Conservation (phyloP, 2,113 vertebrate species). For the Arenaria interpres region DNA sequence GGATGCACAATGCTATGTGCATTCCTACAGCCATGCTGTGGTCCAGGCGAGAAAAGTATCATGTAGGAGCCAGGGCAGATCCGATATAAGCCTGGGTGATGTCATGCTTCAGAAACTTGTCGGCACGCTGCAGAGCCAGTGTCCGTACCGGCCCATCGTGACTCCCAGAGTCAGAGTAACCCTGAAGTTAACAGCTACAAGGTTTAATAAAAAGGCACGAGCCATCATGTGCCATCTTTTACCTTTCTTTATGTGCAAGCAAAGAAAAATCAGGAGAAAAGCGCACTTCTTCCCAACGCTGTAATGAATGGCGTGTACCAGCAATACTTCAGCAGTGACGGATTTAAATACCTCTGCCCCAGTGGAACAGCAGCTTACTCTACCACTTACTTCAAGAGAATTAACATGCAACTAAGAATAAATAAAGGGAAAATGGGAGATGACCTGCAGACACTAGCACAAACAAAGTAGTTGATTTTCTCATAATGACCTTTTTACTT, state of each 20-base stretch:
- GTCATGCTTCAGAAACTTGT: conserved; percentile 2
- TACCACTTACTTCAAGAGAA: background rate
- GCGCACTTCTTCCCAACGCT: background rate
- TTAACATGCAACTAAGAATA: background rate
- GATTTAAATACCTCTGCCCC: background rate
- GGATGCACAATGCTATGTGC: background rate
- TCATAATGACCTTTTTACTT: background rate
- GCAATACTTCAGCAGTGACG: background rate
- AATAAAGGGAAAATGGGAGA: background rate
- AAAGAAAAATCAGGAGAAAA: background rate
- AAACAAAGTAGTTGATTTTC: background rate
- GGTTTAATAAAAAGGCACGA: background rate
- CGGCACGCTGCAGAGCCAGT: background rate
- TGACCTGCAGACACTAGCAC: background rate
- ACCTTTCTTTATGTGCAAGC: background rate
- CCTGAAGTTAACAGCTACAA: background rate
- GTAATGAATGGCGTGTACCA: background rate
- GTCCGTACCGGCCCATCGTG: accelerated
- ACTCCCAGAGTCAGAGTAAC: background rate
- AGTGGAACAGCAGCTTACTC: background rate
- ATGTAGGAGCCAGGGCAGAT: background rate
- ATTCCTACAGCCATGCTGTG: background rate
- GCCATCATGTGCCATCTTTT: background rate
- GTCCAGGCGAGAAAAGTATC: background rate
- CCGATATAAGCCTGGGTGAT: background rate